Evolutionary conservation across 2,113 vertebrate genomes (phyloP).

Genomic region (Xiphorhynchus elegans): DNA sequence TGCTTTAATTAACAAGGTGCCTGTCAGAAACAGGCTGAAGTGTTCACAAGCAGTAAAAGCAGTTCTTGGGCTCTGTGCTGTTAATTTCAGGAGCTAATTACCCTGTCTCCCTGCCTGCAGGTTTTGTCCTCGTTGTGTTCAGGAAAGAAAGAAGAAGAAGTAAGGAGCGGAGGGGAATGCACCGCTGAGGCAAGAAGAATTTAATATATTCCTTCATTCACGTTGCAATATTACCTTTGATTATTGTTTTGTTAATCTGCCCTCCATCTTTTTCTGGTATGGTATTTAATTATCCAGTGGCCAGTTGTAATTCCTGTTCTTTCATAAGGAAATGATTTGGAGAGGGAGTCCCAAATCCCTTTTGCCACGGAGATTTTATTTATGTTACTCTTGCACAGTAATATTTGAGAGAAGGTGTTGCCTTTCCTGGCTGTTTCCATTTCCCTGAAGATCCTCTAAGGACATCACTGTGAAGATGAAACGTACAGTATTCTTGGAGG

Average conservation of each 20-base stretch:
- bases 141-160: slow-evolving; percentile 95
- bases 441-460: neutral
- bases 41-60: neutral
- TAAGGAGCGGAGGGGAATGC: slow-evolving; percentile 57
- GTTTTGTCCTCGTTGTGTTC: slow-evolving; percentile 96
- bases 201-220: slow-evolving; percentile 41
- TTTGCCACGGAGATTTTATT: slow-evolving; percentile 14
- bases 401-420: neutral
- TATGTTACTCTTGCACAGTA: slow-evolving; percentile 12
- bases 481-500: neutral
- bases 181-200: slow-evolving; percentile 26
- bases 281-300: slow-evolving; percentile 59
- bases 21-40: neutral
- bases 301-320: slow-evolving; percentile 65
- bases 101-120: slow-evolving; percentile 59
- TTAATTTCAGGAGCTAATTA: neutral
- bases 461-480: slow-evolving; percentile 70
- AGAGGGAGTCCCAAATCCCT: neutral
- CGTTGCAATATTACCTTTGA: slow-evolving; percentile 62
- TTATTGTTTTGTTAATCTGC: slow-evolving; percentile 34
- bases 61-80: neutral
- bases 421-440: neutral
- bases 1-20: neutral
- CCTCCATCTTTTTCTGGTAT: slow-evolving; percentile 43
- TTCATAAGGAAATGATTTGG: neutral